These are phyloP conservation scores for Corythornis vintsioides DNA, from an alignment of 2,113 vertebrate species.

Conservation along the genomic window DNA sequence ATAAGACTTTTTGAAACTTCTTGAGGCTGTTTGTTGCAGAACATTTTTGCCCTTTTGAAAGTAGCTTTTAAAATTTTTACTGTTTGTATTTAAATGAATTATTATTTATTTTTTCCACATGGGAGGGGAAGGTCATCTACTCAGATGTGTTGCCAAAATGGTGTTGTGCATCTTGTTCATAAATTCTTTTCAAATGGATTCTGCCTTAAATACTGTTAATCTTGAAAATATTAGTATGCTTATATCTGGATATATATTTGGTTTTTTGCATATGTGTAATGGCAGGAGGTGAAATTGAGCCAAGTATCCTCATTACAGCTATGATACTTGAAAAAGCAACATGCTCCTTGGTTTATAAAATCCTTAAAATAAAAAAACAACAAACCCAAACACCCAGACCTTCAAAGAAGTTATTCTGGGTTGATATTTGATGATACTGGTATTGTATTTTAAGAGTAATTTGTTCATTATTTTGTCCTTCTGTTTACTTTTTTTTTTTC, in stretches of 20 bases:
- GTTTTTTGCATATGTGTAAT: neutral
- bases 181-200: neutral
- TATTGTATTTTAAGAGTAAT: neutral
- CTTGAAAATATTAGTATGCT: neutral
- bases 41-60: neutral
- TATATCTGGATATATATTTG: neutral
- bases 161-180: neutral
- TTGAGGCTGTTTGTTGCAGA: neutral
- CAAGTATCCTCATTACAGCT: neutral
- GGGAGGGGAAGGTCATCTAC: neutral
- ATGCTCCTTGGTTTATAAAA: neutral
- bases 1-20: neutral
- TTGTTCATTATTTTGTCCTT: neutral
- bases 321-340: neutral
- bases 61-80: too few species aligned
- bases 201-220: neutral
- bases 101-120: neutral
- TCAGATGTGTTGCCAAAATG: neutral
- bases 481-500: neutral
- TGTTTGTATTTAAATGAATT: neutral
- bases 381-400: rapidly evolving
- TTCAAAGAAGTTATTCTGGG: neutral
- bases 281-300: neutral
- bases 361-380: neutral
- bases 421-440: neutral